Evolutionary conservation across 30 jellyfish, hydroid and myxozoan genomes (phyloP).

Genomic region (Chrysaora quinquecirrha): DNA sequence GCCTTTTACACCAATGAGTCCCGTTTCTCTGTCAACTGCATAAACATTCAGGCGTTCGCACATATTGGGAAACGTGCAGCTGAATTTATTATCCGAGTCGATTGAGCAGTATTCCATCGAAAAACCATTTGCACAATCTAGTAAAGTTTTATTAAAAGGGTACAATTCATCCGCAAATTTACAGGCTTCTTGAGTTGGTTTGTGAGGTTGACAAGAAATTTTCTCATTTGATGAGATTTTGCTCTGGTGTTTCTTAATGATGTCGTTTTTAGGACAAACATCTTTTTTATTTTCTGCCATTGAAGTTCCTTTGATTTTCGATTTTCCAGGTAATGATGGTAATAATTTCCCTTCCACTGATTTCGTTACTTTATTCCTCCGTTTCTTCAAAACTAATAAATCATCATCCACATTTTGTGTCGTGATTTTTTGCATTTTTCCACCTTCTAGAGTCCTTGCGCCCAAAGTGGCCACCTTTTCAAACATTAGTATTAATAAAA

Average conservation of each 20-base stretch:
- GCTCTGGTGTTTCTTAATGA: background rate
- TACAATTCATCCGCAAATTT: conserved; percentile 54
- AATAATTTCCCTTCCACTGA: no score
- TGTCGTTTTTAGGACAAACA: conserved; percentile 24
- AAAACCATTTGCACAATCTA: conserved; percentile 14
- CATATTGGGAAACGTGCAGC: conserved; percentile 11
- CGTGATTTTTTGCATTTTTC: no score
- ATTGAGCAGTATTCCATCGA: conserved; percentile 10
- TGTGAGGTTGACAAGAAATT: conserved; percentile 63
- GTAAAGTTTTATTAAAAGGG: conserved; percentile 7
- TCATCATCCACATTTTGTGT: no score
- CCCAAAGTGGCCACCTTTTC: no score
- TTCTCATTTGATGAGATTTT: background rate
- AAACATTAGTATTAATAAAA: no score
- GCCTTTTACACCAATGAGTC: background rate
- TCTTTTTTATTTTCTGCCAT: background rate
- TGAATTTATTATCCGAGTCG: background rate
- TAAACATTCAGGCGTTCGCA: conserved; percentile 17
- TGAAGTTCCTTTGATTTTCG: no score
- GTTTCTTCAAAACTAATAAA: no score
- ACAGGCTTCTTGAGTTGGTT: conserved; percentile 60
- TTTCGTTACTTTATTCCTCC: no score
- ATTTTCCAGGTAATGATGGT: no score
- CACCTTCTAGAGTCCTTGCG: no score
- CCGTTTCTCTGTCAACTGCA: conserved; percentile 8